phyloP scores from a whole-genome alignment of 2,888 invertebrate species.

The Sclerodermus sp. region DNA sequence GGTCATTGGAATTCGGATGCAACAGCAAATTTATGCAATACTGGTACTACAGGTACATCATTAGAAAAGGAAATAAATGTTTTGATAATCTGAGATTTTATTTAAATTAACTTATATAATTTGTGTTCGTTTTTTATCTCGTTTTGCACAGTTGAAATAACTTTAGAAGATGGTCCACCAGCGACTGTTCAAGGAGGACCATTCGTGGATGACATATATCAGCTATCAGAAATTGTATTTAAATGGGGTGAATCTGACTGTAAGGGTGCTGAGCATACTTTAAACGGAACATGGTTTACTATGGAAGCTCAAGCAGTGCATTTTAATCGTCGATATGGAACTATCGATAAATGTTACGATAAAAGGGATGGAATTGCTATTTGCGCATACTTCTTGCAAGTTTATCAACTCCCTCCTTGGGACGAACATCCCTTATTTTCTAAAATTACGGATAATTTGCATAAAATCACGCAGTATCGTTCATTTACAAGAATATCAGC shows the following conservation, averaged over 20 bases:
- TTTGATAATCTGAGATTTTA: no score
- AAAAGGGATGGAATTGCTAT: slow-evolving; percentile 37
- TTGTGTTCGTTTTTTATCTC: background rate
- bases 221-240: slow-evolving; percentile 35
- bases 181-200: slow-evolving; percentile 35
- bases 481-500: slow-evolving; percentile 14
- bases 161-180: slow-evolving; percentile 24
- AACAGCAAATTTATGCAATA: slow-evolving; percentile 33
- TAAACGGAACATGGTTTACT: slow-evolving; percentile 40
- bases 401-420: slow-evolving; percentile 25
- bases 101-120: background rate
- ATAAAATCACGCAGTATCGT: slow-evolving; percentile 18
- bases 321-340: slow-evolving; percentile 36
- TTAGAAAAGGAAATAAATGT: no score
- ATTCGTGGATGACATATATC: slow-evolving; percentile 27
- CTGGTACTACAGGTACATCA: slow-evolving; percentile 33
- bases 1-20: slow-evolving; percentile 44
- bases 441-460: slow-evolving; percentile 24
- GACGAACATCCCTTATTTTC: slow-evolving; percentile 27
- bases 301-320: slow-evolving; percentile 44
- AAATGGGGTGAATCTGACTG: slow-evolving; percentile 40
- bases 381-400: slow-evolving; percentile 38
- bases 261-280: slow-evolving; percentile 39
- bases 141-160: slow-evolving; percentile 26
- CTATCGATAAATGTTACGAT: slow-evolving; percentile 34